Percentiles rank a stretch among this genome's conserved stretches.
Evolutionary conservation across 2,888 invertebrate genomes (phyloP).

Genomic region (Xanthorhoe designata): DNA sequence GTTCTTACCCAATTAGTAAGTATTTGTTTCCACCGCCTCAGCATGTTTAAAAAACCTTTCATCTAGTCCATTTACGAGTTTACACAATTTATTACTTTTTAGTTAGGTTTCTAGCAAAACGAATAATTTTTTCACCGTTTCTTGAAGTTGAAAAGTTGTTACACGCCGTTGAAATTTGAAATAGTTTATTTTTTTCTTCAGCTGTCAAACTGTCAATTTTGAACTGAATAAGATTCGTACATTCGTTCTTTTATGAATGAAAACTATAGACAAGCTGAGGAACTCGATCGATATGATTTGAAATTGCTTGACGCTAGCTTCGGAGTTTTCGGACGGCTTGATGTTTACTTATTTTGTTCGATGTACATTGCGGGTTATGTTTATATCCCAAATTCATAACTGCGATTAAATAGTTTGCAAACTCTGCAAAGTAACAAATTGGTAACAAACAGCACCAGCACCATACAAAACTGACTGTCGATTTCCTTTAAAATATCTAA

Average conservation of each 20-base stretch:
- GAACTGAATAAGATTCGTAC: background rate
- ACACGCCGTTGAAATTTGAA: conserved; percentile 76
- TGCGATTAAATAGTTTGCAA: too few relatives aligned
- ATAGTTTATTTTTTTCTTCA: conserved; percentile 49
- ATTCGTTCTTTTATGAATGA: conserved; percentile 2
- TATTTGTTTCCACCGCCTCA: conserved; percentile 76
- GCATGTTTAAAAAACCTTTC: conserved; percentile 58
- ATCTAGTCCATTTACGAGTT: conserved; percentile 34
- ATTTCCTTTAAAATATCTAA: too few relatives aligned
- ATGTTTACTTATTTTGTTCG: background rate
- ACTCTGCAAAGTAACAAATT: too few relatives aligned
- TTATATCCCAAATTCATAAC: too few relatives aligned
- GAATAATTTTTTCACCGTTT: conserved; percentile 60
- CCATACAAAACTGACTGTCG: too few relatives aligned
- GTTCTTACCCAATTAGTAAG: conserved; percentile 69
- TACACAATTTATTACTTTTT: conserved; percentile 33
- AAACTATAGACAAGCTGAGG: background rate
- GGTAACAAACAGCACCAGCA: too few relatives aligned
- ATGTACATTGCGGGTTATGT: background rate
- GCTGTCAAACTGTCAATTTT: background rate
- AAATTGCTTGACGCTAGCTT: background rate
- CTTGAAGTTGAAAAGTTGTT: conserved; percentile 53
- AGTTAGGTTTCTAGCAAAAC: conserved; percentile 43
- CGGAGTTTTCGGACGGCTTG: background rate
- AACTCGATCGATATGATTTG: background rate